phyloP scores from a whole-genome alignment of 1,140 invertebrate genomes.

The Panagrolaimus sp. region DNA sequence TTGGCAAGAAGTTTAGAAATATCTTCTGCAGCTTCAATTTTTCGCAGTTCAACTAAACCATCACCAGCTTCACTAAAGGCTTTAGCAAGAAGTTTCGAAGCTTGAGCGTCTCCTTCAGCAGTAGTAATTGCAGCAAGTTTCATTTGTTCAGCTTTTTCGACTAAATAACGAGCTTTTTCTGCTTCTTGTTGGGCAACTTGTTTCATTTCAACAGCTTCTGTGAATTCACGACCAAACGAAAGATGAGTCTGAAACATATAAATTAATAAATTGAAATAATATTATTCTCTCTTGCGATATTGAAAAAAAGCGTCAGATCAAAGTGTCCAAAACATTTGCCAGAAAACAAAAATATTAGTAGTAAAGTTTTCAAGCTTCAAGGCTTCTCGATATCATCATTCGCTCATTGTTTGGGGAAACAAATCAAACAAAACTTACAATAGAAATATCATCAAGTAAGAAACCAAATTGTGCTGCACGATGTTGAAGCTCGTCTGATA shows the following conservation, averaged over 20 bases:
- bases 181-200: slow-evolving; percentile 99
- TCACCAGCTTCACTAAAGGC: slow-evolving; percentile 73
- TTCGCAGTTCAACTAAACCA: slow-evolving; percentile 86
- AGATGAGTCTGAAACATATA: slow-evolving; percentile 76
- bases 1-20: slow-evolving; percentile 90
- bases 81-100: slow-evolving; percentile 84
- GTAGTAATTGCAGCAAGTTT: slow-evolving; percentile 90
- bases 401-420: neutral
- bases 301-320: slow-evolving; percentile 1
- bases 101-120: slow-evolving; percentile 90
- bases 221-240: slow-evolving; percentile 96
- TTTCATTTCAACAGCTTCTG: slow-evolving; percentile 95
- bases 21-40: slow-evolving; percentile 97
- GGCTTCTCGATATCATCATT: slow-evolving; percentile 43
- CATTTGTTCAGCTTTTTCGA: slow-evolving; percentile 97
- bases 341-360: neutral
- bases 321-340: slow-evolving; percentile 9
- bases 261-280: neutral
- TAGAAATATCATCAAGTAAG: slow-evolving; percentile 95
- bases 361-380: slow-evolving; percentile 22
- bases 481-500: slow-evolving; percentile 85
- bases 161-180: slow-evolving; percentile 92
- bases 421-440: slow-evolving; percentile 66
- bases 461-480: slow-evolving; percentile 90
- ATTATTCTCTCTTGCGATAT: no score